phyloP scores from a whole-genome alignment of 1,140 invertebrate species.

The Saccostrea echinata region DNA sequence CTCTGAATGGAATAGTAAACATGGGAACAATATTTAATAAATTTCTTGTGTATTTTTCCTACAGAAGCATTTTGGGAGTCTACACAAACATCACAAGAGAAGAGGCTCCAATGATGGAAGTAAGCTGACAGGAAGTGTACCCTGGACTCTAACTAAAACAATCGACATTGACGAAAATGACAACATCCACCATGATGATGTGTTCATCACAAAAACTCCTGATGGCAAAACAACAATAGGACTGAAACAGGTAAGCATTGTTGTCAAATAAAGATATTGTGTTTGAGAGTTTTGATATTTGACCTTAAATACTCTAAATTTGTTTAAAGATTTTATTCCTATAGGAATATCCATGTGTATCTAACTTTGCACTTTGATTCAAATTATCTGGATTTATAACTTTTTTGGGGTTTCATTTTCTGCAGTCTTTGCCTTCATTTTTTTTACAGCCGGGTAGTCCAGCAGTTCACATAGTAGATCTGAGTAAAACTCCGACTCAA shows the following conservation, averaged over 20 bases:
- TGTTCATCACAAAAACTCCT: conserved; percentile 48
- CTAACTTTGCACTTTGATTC: no score
- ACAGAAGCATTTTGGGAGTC: conserved; percentile 61
- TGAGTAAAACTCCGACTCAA: conserved; percentile 52
- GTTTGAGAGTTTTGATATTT: no score
- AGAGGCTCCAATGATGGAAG: conserved; percentile 51
- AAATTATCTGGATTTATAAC: no score
- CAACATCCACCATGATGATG: conserved; percentile 39
- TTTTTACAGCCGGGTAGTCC: conserved; percentile 61
- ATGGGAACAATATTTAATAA: not conserved
- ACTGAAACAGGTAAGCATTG: conserved; percentile 41
- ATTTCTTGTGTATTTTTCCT: conserved; percentile 12
- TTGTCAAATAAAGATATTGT: no score
- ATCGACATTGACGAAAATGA: conserved; percentile 62
- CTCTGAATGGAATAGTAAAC: no score
- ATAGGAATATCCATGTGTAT: no score
- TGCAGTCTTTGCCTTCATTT: not conserved
- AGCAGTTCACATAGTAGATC: conserved; percentile 65
- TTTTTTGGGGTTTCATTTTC: no score
- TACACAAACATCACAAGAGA: conserved; percentile 52
- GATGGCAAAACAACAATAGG: conserved; percentile 42
- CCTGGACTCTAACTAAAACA: conserved; percentile 59
- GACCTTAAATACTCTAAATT: no score
- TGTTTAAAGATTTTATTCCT: no score
- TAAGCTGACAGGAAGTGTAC: conserved; percentile 28